phyloP scores from a whole-genome alignment of 2,888 invertebrate species.

The Chaitophorus viminalis region DNA sequence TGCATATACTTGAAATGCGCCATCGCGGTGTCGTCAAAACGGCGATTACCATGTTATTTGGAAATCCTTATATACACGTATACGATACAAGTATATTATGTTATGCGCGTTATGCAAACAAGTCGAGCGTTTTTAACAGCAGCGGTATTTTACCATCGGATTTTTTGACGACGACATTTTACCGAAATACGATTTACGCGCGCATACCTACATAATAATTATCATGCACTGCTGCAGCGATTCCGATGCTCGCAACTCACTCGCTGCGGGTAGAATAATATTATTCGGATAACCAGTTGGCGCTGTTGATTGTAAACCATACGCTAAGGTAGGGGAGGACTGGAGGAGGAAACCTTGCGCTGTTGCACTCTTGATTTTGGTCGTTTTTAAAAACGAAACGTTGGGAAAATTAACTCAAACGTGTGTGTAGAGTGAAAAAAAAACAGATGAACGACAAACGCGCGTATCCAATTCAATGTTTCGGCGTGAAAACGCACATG shows the following conservation, averaged over 20 bases:
- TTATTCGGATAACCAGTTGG: constrained; percentile 48
- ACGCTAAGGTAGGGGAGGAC: neutral
- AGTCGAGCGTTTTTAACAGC: neutral
- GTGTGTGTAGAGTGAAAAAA: neutral
- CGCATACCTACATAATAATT: neutral
- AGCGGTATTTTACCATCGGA: no score
- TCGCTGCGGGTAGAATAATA: constrained; percentile 20
- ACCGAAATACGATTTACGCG: neutral
- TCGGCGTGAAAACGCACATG: constrained; percentile 19
- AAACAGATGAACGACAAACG: constrained; percentile 8
- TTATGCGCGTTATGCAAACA: neutral
- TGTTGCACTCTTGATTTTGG: neutral
- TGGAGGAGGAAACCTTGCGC: neutral
- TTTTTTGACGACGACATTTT: neutral
- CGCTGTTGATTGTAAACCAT: constrained; percentile 15
- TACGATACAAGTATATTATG: no score
- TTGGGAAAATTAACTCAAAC: constrained; percentile 24
- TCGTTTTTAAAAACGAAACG: constrained; percentile 14
- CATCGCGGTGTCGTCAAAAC: neutral
- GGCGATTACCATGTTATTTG: neutral
- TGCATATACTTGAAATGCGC: no score
- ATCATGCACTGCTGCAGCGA: neutral
- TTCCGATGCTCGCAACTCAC: neutral
- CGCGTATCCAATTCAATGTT: constrained; percentile 7
- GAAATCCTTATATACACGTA: no score